Conservation (phyloP, 1,140 invertebrate genomes). For the Mycetomoellerius zeteki region DNA sequence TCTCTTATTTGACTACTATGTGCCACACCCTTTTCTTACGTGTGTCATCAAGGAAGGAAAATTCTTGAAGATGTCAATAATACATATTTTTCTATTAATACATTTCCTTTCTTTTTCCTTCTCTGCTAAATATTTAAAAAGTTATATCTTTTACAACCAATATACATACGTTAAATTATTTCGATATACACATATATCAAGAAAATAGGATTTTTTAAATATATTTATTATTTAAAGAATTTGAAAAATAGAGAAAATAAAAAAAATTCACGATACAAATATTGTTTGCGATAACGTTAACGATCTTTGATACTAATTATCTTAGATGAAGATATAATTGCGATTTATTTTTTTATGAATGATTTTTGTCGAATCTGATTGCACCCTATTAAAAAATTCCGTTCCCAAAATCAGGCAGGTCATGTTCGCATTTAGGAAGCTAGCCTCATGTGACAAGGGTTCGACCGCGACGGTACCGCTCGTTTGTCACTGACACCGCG, state of each 20-base stretch:
- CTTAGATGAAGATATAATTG: constrained; percentile 52
- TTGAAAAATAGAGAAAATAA: background rate
- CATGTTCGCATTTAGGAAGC: constrained; percentile 74
- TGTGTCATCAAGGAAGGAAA: constrained; percentile 31
- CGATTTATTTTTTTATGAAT: constrained; percentile 44
- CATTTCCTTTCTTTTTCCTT: background rate
- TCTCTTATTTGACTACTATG: constrained; percentile 70
- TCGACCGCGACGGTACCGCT: constrained; percentile 77
- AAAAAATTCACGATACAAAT: constrained; percentile 27
- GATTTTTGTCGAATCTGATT: constrained; percentile 66
- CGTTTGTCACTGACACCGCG: constrained; percentile 84
- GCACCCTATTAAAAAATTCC: constrained; percentile 83
- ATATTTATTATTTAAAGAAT: background rate
- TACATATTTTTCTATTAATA: background rate
- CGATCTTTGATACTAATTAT: constrained; percentile 59
- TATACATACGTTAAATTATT: background rate
- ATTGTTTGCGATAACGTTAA: constrained; percentile 9
- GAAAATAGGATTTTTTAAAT: background rate
- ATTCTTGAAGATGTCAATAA: constrained; percentile 8
- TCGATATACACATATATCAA: background rate
- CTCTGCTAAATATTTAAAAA: background rate
- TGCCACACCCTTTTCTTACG: constrained; percentile 71
- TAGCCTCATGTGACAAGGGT: constrained; percentile 79
- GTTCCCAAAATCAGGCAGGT: constrained; percentile 80
- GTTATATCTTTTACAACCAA: background rate